These are phyloP conservation scores for Polyploca ridens DNA, from an alignment of 2,888 invertebrate species.

Conservation along the genomic window DNA sequence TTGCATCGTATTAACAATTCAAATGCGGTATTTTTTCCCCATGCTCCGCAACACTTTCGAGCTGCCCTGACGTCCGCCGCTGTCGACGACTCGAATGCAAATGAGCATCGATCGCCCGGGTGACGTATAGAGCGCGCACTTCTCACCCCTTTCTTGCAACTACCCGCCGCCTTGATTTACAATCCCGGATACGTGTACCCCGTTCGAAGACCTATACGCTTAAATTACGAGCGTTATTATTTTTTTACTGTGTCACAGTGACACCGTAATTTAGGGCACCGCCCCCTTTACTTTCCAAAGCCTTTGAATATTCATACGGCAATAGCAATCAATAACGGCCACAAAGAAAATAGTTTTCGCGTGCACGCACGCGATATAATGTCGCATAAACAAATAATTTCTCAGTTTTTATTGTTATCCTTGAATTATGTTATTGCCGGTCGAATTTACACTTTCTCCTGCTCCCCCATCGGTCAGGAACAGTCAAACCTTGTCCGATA, in stretches of 20 bases:
- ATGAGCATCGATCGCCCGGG: constrained; percentile 78
- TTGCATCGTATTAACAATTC: constrained; percentile 78
- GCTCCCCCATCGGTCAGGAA: constrained; percentile 49
- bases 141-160: constrained; percentile 82
- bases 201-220: constrained; percentile 70
- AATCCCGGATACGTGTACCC: constrained; percentile 77
- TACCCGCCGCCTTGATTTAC: constrained; percentile 82
- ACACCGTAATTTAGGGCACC: constrained; percentile 82
- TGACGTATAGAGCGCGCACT: constrained; percentile 78
- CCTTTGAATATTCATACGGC: constrained; percentile 82
- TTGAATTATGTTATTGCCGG: constrained; percentile 64
- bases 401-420: constrained; percentile 75
- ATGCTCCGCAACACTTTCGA: constrained; percentile 77
- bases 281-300: constrained; percentile 78
- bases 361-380: constrained; percentile 81
- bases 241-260: constrained; percentile 81
- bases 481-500: constrained; percentile 68
- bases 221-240: constrained; percentile 65
- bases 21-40: constrained; percentile 75
- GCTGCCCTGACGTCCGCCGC: constrained; percentile 76
- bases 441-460: constrained; percentile 59
- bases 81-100: constrained; percentile 76
- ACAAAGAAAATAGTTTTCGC: constrained; percentile 82
- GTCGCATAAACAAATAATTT: constrained; percentile 83
- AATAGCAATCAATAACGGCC: constrained; percentile 82